phyloP scores from a whole-genome alignment of 1,140 invertebrate species.

The Eulimnadia texana region DNA sequence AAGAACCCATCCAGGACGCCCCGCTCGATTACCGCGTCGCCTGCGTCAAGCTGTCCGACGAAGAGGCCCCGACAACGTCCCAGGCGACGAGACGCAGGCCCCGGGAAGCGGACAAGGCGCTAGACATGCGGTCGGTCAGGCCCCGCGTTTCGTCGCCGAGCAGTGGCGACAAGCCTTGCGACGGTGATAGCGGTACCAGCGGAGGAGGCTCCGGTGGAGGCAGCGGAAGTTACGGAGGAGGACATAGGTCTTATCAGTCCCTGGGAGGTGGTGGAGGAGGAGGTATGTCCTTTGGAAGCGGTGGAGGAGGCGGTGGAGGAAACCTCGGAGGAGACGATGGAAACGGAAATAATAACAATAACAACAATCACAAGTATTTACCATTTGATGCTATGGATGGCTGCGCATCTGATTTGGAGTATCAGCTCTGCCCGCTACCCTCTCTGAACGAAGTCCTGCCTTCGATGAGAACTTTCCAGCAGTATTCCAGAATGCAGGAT shows the following conservation, averaged over 20 bases:
- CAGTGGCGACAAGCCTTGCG: constrained; percentile 24
- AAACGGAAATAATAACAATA: constrained; percentile 28
- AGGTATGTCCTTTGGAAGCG: background rate
- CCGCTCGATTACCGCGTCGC: constrained; percentile 77
- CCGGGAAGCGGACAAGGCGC: constrained; percentile 30
- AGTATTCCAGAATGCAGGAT: constrained; percentile 2
- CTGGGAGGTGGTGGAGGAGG: constrained; percentile 5
- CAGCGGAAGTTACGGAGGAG: constrained; percentile 61
- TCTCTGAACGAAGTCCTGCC: constrained; percentile 10
- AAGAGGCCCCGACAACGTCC: constrained; percentile 21
- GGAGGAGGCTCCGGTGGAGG: constrained; percentile 27
- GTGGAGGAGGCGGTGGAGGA: constrained; percentile 12
- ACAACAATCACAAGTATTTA: constrained; percentile 41
- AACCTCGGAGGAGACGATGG: constrained; percentile 8
- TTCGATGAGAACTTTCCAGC: constrained; percentile 8
- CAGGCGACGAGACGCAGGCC: constrained; percentile 22
- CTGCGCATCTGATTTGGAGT: constrained; percentile 38
- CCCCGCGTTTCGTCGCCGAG: constrained; percentile 30
- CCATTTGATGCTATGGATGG: constrained; percentile 39
- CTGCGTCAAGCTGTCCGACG: background rate
- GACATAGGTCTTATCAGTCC: constrained; percentile 63
- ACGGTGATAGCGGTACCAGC: constrained; percentile 48
- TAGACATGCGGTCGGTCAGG: constrained; percentile 29
- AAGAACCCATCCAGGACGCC: constrained; percentile 51
- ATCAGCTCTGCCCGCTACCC: constrained; percentile 23